A percentile compares a stretch with the other conserved stretches of the same genome.
Conservation (phyloP, 2,888 invertebrate genomes). For the Melieria omissa region DNA sequence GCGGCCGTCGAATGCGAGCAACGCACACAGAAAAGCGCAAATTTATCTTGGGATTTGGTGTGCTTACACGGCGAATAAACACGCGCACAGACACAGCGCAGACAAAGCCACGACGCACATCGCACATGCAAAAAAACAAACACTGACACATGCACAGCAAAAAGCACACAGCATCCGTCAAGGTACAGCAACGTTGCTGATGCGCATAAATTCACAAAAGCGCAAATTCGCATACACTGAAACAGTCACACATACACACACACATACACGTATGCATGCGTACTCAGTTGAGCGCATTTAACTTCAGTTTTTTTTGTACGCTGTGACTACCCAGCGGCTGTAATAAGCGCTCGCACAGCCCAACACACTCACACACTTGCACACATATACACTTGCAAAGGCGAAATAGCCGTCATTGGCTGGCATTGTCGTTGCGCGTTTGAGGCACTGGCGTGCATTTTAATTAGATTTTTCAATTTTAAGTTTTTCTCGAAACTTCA, state of each 20-base stretch:
- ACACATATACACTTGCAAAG: no score
- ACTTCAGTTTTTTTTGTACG: neutral
- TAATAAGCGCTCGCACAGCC: no score
- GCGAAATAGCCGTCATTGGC: no score
- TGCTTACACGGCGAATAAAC: neutral
- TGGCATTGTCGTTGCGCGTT: no score
- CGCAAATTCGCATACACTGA: neutral
- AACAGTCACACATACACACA: neutral
- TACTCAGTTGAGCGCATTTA: neutral
- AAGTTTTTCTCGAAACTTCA: no score
- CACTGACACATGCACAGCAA: no score
- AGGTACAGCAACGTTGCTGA: neutral
- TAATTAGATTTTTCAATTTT: no score
- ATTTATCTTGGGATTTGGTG: constrained; percentile 7
- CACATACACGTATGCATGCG: neutral
- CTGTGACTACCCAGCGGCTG: no score
- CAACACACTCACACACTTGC: no score
- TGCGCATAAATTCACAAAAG: neutral
- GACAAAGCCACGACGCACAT: neutral
- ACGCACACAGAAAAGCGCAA: neutral
- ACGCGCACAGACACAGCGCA: neutral
- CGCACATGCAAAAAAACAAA: neutral
- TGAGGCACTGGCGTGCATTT: no score
- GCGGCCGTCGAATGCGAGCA: no score
- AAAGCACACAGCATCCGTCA: neutral